Conservation (phyloP, 2,113 vertebrate genomes). For the Rhagologus leucostigma region DNA sequence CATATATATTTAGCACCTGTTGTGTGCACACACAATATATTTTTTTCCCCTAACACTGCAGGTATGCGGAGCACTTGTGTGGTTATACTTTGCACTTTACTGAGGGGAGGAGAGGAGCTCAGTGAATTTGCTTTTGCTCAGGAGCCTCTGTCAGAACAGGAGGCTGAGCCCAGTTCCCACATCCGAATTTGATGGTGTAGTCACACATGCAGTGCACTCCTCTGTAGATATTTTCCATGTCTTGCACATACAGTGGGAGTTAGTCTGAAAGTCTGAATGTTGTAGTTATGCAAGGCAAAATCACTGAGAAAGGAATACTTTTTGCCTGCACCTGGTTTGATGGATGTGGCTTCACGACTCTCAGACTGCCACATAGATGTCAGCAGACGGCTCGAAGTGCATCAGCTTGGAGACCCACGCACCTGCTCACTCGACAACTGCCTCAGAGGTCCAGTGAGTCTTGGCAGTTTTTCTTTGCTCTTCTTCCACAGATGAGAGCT, state of each 20-base stretch:
- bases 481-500: not conserved
- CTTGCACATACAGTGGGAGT: not conserved
- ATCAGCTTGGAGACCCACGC: not conserved
- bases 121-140: not conserved
- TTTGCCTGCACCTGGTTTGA: not conserved
- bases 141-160: not conserved
- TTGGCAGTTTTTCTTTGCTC: not conserved
- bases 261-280: not conserved
- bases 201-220: rapidly evolving
- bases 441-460: not conserved
- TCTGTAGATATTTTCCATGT: not conserved
- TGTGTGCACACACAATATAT: not conserved
- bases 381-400: not conserved
- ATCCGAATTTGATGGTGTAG: not conserved
- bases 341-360: not conserved
- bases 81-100: not conserved
- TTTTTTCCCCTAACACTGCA: not conserved
- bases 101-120: not conserved
- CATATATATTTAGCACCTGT: not conserved
- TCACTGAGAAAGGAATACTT: not conserved
- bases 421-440: rapidly evolving
- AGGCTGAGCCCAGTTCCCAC: not conserved
- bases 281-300: not conserved
- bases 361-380: not conserved
- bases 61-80: not conserved